Evolutionary conservation across 2,888 invertebrate species (phyloP).

Genomic region (Galeopsomyia nigrocyanea): DNA sequence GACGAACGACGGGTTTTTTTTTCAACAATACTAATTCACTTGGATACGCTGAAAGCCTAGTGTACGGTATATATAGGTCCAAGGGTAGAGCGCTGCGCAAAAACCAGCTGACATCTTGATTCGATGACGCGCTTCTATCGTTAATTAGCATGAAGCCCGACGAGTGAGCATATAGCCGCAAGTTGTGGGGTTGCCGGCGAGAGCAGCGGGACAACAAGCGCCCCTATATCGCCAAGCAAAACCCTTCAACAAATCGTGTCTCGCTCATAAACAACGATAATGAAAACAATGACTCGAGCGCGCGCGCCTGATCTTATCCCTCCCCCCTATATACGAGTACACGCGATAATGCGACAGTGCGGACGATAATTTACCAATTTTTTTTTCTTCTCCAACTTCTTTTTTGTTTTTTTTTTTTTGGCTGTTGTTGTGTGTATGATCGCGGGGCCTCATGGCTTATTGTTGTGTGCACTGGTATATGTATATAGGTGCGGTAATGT

Average conservation of each 20-base stretch:
- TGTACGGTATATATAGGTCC: too few species aligned
- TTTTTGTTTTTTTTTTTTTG: background rate
- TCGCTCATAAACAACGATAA: slow-evolving; percentile 25
- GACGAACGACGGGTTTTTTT: too few species aligned
- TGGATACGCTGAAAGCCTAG: too few species aligned
- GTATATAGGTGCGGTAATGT: slow-evolving; percentile 12
- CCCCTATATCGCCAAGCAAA: slow-evolving; percentile 8
- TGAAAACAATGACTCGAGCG: slow-evolving; percentile 11
- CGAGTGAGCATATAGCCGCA: background rate
- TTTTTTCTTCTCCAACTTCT: background rate
- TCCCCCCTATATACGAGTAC: too few species aligned
- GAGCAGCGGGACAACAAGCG: background rate
- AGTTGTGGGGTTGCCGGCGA: background rate
- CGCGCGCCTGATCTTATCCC: too few species aligned
- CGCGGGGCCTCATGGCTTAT: too few species aligned
- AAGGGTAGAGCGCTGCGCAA: background rate
- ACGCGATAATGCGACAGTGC: too few species aligned
- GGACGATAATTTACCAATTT: too few species aligned
- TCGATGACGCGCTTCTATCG: slow-evolving; percentile 10
- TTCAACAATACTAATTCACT: too few species aligned
- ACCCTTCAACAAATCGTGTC: slow-evolving; percentile 28
- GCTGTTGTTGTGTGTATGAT: too few species aligned
- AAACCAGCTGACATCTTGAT: slow-evolving; percentile 10
- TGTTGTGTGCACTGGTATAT: background rate
- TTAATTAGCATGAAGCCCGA: slow-evolving; percentile 30